Conservation (phyloP, 2,888 invertebrate genomes). For the Hirtodrosophila duncani region DNA sequence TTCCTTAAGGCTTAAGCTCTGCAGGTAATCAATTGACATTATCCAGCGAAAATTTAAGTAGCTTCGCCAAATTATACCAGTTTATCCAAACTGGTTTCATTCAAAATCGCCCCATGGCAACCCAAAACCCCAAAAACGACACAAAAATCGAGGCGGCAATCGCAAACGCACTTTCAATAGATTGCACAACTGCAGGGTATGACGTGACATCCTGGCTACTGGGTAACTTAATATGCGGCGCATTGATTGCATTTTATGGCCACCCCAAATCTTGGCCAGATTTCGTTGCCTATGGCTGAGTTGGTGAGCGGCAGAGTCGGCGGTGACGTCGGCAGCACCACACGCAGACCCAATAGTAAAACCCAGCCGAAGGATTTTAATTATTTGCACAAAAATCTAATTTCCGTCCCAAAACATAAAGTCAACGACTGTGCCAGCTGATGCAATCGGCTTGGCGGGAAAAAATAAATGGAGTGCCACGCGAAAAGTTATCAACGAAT, state of each 20-base stretch:
- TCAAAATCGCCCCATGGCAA: constrained; percentile 35
- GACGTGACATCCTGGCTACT: constrained; percentile 61
- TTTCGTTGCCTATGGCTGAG: constrained; percentile 29
- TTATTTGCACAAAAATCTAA: constrained; percentile 59
- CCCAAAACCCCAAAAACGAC: constrained; percentile 7
- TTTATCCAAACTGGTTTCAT: constrained; percentile 45
- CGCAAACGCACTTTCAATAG: constrained; percentile 46
- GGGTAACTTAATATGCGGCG: constrained; percentile 50
- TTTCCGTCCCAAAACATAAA: constrained; percentile 49
- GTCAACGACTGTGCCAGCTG: constrained; percentile 5
- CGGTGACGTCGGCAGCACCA: no score
- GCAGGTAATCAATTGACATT: constrained; percentile 3
- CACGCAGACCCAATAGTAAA: constrained; percentile 13
- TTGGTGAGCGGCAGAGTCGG: constrained; percentile 40
- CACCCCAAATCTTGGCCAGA: constrained; percentile 21
- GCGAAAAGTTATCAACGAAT: constrained; percentile 62
- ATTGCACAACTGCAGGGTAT: constrained; percentile 54
- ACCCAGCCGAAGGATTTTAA: constrained; percentile 59
- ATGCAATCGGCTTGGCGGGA: constrained; percentile 26
- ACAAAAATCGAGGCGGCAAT: neutral
- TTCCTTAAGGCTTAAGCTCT: neutral
- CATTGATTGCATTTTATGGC: constrained; percentile 56
- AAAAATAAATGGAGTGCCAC: constrained; percentile 38
- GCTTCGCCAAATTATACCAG: constrained; percentile 43
- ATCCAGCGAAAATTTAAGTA: constrained; percentile 15